Evolutionary conservation across 2,113 vertebrate species (phyloP).

Genomic region (Mormyrus lacerda): DNA sequence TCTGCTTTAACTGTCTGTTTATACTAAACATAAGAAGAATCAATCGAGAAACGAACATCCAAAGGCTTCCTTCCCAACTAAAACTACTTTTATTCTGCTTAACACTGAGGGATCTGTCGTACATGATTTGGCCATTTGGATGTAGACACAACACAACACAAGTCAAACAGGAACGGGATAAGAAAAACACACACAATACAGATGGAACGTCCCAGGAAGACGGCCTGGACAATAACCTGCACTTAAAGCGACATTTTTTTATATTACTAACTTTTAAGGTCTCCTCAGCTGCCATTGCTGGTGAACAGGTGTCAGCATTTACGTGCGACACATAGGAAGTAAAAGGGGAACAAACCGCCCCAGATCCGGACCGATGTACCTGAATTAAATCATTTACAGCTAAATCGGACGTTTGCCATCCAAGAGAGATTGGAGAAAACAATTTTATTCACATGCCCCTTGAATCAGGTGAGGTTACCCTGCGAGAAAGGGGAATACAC

Average conservation of each 20-base stretch:
- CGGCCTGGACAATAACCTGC: not conserved
- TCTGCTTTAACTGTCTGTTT: not conserved
- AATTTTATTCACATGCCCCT: not conserved
- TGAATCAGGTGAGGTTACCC: not conserved
- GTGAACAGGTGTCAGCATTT: not conserved
- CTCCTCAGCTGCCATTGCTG: not conserved
- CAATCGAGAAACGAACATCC: not conserved
- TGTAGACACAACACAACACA: not conserved
- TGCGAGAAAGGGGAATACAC: not conserved
- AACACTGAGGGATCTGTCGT: not conserved
- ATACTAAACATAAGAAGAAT: not conserved
- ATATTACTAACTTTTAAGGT: not conserved
- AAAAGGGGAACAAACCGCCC: not conserved
- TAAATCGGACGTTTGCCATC: not conserved
- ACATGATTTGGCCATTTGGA: not conserved
- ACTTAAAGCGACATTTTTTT: not conserved
- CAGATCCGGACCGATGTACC: not conserved
- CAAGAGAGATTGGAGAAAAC: not conserved
- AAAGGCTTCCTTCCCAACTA: not conserved
- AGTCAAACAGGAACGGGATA: not conserved
- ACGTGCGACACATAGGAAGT: not conserved
- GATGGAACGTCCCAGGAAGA: not conserved
- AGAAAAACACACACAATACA: not conserved
- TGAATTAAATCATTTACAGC: not conserved
- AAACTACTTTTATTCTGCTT: not conserved